A percentile compares a stretch with the other conserved stretches of the same genome.
phyloP scores from a whole-genome alignment of 2,113 vertebrate species.

The Stegastes partitus region DNA sequence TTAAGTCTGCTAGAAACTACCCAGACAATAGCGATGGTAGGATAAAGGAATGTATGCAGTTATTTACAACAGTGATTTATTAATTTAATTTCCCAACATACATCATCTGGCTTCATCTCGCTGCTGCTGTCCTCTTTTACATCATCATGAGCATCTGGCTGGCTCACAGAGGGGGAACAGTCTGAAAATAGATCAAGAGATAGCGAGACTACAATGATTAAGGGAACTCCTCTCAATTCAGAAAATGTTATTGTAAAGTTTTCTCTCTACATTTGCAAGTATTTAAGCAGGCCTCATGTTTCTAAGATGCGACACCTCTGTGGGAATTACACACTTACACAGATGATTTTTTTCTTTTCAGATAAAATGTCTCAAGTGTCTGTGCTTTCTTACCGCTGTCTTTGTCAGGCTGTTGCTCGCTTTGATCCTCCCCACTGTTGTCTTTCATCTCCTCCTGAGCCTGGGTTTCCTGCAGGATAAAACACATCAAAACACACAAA shows the following conservation, averaged over 20 bases:
- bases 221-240: neutral
- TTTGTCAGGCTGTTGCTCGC: constrained; percentile 20
- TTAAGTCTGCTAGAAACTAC: neutral
- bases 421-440: constrained; percentile 22
- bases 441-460: constrained; percentile 29
- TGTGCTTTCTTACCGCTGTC: constrained; percentile 49
- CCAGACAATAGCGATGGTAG: neutral
- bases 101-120: constrained; percentile 65
- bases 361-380: neutral
- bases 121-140: constrained; percentile 52
- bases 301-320: neutral
- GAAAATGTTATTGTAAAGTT: too few species aligned
- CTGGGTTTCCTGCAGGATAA: constrained; percentile 35
- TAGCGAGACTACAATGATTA: neutral
- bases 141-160: constrained; percentile 60
- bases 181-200: constrained; percentile 1
- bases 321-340: neutral
- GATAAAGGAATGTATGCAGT: neutral
- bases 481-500: neutral
- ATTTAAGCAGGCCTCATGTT: neutral
- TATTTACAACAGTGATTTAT: neutral
- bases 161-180: constrained; percentile 36
- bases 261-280: neutral
- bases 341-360: neutral
- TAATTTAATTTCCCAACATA: constrained; percentile 32